phyloP scores from a whole-genome alignment of 2,888 invertebrate species.

The Lacanobia oleracea region DNA sequence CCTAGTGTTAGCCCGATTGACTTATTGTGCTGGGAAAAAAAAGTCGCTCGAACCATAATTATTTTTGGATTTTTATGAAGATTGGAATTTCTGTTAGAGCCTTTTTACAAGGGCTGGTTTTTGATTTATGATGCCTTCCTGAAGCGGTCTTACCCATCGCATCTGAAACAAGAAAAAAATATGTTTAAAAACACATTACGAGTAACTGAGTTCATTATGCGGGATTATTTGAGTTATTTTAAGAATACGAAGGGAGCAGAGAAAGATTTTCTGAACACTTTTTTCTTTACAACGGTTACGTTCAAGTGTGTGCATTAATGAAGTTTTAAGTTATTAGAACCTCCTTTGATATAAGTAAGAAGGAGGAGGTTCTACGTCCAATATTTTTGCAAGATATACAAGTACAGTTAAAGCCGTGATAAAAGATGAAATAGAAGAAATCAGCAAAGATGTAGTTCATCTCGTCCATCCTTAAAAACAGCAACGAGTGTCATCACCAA shows the following conservation, averaged over 20 bases:
- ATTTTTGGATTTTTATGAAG: conserved; percentile 89
- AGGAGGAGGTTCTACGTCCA: neutral
- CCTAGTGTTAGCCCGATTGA: conserved; percentile 89
- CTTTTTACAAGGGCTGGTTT: conserved; percentile 77
- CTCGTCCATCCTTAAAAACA: neutral
- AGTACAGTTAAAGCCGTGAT: neutral
- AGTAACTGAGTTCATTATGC: conserved; percentile 60
- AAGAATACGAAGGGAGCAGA: conserved; percentile 42
- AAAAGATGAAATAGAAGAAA: neutral
- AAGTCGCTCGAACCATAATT: conserved; percentile 80
- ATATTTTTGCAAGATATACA: neutral
- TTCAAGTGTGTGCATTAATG: conserved; percentile 9
- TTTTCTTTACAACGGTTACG: neutral
- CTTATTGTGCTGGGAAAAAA: conserved; percentile 85
- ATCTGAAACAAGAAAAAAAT: conserved; percentile 93
- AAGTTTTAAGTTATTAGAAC: conserved; percentile 14
- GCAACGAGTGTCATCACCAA: neutral
- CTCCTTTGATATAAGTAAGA: neutral
- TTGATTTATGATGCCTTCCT: conserved; percentile 86
- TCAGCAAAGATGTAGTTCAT: neutral
- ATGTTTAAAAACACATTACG: conserved; percentile 67
- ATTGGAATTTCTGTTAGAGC: conserved; percentile 88
- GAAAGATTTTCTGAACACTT: conserved; percentile 34
- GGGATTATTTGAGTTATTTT: conserved; percentile 60
- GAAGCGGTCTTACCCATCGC: conserved; percentile 93